Conservation (phyloP, 1,140 invertebrate species). For the Musca domestica region DNA sequence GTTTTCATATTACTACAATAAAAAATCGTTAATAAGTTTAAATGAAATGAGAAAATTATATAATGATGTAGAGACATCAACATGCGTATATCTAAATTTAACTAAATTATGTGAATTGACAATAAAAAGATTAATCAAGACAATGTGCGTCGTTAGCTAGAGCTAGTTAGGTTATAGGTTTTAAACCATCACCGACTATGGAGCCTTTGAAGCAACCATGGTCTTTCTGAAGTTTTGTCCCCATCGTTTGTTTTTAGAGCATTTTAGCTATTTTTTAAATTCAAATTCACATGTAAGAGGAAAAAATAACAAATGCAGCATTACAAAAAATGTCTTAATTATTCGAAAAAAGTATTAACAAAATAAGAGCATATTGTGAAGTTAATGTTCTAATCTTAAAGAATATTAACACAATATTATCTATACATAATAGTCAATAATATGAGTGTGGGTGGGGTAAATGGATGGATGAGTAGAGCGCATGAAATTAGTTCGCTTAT, state of each 20-base stretch:
- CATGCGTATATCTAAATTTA: background rate
- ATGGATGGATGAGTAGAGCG: no score
- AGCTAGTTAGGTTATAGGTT: background rate
- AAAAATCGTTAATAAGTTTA: background rate
- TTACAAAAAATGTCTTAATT: slow-evolving; percentile 15
- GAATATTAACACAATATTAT: no score
- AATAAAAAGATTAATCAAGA: background rate
- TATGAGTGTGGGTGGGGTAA: no score
- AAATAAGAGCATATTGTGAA: background rate
- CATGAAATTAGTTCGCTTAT: no score
- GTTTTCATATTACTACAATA: background rate
- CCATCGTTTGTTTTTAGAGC: slow-evolving; percentile 1
- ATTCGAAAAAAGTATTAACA: background rate
- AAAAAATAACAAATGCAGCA: slow-evolving; percentile 21
- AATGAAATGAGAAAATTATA: background rate
- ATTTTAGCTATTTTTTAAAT: slow-evolving; percentile 7
- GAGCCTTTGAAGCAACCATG: background rate
- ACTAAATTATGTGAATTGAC: background rate
- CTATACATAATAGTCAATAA: no score
- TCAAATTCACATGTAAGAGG: background rate
- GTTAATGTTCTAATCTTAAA: no score
- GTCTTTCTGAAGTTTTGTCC: no score
- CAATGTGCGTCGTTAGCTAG: slow-evolving; percentile 2
- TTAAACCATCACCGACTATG: slow-evolving; percentile 16
- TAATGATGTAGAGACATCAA: slow-evolving; percentile 5